Percentiles rank a stretch among this genome's conserved stretches.
Evolutionary conservation across 2,797 vertebrate genomes (phyloP).

Genomic region (Rhodeus uyekii): DNA sequence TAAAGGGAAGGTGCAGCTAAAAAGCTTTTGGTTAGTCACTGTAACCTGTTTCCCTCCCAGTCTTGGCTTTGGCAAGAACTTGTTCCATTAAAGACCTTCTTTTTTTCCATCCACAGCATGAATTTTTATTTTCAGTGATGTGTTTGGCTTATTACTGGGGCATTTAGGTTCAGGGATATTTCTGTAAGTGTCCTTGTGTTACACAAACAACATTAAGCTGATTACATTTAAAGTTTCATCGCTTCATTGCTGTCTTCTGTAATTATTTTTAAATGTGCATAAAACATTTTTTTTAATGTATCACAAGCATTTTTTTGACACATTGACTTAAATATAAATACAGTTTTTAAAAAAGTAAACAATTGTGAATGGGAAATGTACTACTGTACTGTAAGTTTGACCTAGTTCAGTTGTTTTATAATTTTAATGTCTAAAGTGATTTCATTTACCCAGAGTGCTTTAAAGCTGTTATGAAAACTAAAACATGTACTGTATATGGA

Average conservation of each 20-base stretch:
- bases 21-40: background rate
- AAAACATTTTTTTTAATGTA: background rate
- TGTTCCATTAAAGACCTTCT: background rate
- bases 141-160: background rate
- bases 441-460: slow-evolving; percentile 57
- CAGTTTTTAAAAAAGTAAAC: background rate
- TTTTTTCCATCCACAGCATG: background rate
- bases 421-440: slow-evolving; percentile 63
- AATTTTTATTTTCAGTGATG: background rate
- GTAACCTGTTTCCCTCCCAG: background rate
- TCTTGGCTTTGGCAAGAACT: no score
- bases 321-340: background rate
- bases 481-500: background rate
- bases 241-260: background rate
- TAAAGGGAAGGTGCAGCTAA: background rate
- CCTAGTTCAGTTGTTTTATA: background rate
- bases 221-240: background rate
- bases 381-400: background rate
- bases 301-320: background rate
- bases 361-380: background rate
- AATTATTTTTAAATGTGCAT: no score
- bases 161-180: background rate
- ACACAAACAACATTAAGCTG: background rate
- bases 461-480: background rate
- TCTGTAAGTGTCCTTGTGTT: background rate